Conservation (phyloP, 1,140 invertebrate species). For the Wiebesia pumilae region DNA sequence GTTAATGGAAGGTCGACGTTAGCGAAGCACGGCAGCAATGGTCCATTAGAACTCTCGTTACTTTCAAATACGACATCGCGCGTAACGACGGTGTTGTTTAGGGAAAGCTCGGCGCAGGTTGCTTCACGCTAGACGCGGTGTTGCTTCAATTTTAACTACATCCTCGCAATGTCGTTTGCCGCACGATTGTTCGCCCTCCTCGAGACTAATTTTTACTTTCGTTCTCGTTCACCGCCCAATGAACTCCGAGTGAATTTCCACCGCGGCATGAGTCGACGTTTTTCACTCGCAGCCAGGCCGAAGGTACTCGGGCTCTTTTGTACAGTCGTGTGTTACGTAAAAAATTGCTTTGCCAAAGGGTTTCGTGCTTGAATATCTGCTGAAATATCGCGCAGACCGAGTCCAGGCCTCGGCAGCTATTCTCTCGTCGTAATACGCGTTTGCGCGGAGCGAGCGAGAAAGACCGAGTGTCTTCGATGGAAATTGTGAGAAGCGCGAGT, state of each 20-base stretch:
- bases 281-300: not conserved
- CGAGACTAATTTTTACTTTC: not conserved
- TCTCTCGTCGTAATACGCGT: too few species aligned
- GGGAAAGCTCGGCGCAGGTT: not conserved
- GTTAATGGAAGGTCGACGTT: too few species aligned
- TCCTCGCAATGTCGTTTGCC: too few species aligned
- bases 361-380: not conserved
- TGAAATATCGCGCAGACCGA: not conserved
- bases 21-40: too few species aligned
- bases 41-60: not conserved
- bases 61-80: not conserved
- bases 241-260: not conserved
- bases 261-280: not conserved
- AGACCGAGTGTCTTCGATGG: too few species aligned
- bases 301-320: not conserved
- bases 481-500: too few species aligned
- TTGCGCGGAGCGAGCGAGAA: too few species aligned
- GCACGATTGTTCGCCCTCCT: not conserved
- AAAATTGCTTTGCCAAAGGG: not conserved
- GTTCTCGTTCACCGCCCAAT: not conserved
- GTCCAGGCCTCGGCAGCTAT: too few species aligned
- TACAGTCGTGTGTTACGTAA: not conserved
- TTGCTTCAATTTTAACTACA: too few species aligned
- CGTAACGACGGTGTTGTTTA: not conserved
- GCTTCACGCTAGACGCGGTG: not conserved